Conservation (phyloP, 2,888 invertebrate genomes). For the Phaonia tiefii region DNA sequence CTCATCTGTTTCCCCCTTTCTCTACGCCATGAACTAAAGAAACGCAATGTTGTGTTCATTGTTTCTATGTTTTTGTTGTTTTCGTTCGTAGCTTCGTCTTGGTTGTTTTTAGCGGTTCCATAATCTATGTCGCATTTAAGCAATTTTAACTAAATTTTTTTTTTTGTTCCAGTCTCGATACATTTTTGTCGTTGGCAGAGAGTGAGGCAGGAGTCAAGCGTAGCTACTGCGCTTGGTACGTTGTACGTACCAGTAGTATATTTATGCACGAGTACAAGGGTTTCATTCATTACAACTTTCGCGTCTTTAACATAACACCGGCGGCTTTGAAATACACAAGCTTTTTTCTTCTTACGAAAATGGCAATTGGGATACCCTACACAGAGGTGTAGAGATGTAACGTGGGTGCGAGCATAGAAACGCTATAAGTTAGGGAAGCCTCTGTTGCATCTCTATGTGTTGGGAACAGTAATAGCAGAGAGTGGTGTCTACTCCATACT, state of each 20-base stretch:
- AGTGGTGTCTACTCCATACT: too few species aligned
- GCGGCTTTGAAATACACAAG: slow-evolving; percentile 56
- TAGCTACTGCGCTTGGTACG: slow-evolving; percentile 12
- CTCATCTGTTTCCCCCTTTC: slow-evolving; percentile 53
- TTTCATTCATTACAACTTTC: slow-evolving; percentile 65
- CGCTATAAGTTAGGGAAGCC: too few species aligned
- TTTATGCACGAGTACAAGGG: slow-evolving; percentile 47
- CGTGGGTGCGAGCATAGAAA: too few species aligned
- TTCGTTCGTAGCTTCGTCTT: slow-evolving; percentile 5
- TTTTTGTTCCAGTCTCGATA: slow-evolving; percentile 33
- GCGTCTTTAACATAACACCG: slow-evolving; percentile 58
- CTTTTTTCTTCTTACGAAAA: slow-evolving; percentile 28
- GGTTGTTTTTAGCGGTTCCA: slow-evolving; percentile 48
- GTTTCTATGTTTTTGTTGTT: background rate
- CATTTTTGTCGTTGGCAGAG: slow-evolving; percentile 18
- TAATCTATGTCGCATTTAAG: slow-evolving; percentile 65
- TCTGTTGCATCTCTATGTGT: too few species aligned
- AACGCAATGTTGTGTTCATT: background rate
- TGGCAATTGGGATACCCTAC: too few species aligned
- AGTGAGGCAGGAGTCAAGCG: background rate
- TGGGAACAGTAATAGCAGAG: too few species aligned
- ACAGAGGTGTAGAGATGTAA: too few species aligned
- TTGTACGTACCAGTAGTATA: slow-evolving; percentile 10
- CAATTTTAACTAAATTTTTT: slow-evolving; percentile 52
- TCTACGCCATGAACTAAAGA: background rate